Evolutionary conservation across 2,888 invertebrate species (phyloP), one percentile per base, ranked within the genome.

Genomic region (Anticlea derivata): DNA sequence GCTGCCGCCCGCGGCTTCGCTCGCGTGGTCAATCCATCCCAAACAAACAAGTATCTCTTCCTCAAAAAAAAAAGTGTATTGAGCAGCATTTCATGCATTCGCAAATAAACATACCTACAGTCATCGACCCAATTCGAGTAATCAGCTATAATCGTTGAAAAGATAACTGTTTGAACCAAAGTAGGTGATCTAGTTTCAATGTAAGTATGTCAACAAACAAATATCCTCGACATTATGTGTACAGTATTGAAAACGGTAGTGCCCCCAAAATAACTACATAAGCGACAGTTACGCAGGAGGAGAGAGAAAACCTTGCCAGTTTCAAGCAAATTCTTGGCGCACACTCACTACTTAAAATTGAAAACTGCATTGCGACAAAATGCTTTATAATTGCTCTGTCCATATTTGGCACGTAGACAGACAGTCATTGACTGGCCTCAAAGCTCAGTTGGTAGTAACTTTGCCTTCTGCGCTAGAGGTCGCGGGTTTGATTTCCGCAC

Each of bases 121-220:
- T 56, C 49, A 57, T 54, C 52, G 55, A 52, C 58, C 63, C 46
- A 58, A 52, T 47, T 63, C 8, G 7, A 39, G 8, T 20, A 39
- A 46, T 50, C 35, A 5, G 5, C 37, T 45, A 23, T 47, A 51
- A 60, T 60, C 40, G 11, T 35, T 48, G 22, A 23, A 39, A 29
- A 37, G 52, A 61, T 58, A 55, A 44, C 33, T 7, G 41, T 17
- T 20, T 11, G 31, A 26, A 4, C 2, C 2, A 3, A 46, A 56
- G 35, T 56, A 29, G 47, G 41, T 55, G 39, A 20, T 44, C 48
- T 35, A 44, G 10, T 40, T 35, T 7, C 12, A 51, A 39, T 12
- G 30, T 37, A 39, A 26, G 40, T 38, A 7, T 41, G 37, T 23
- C 38, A 41, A 23, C 24, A 33, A 41, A 31, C 13, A 41, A 23